Base-by-base conservation (phyloP, 2,797 vertebrate species). In the Apogon hyalosoma region DNA sequence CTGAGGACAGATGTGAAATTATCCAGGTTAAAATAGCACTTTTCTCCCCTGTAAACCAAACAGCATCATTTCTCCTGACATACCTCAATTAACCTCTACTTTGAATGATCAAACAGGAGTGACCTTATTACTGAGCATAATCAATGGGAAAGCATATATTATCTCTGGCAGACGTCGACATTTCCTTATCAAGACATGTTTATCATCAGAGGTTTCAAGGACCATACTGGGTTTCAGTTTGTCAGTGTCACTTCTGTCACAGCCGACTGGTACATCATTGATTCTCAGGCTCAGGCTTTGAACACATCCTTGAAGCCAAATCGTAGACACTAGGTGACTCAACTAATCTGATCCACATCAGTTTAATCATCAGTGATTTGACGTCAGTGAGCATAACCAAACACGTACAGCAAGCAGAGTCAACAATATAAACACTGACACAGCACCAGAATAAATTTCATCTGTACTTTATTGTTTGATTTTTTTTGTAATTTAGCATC, bases 261-360 rank as follows among this genome's bases (percentile, higher is more conserved):
- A 18, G 15, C 11, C 3, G 21, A 28, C n/a, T 16, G 47, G 16
- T 7, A 15, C 15, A 46, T 10, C 11, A 39, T 6, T 60, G 15
- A 16, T 46, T 39, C 6, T 6, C 39, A 42, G 3, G 28, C 8
- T 9, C n/a, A n/a, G 12, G 18, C 13, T 56, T 13, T 64, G 19
- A 47, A 21, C 53, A 42, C 14, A 52, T 18, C 15, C 48, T 53
- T n/a, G 0, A 33, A n/a, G 11, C 42, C 63, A 33, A 73, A 48
- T 73, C 63, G 78, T 15, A n/a, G 31, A 47, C 28, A 14, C 16
- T 3, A 2, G 18, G 53, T 68, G 57, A 74, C 31, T 78, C 66
- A 45, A 73, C 18, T 24, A 10, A 15, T 11, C 16, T 0, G 16
- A 59, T 50, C 16, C 42, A 50, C 42, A 24, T 6, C 5, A 61